These are phyloP conservation scores for Micrasema longulum DNA, from an alignment of 1,140 invertebrate species.

Conservation along the genomic window DNA sequence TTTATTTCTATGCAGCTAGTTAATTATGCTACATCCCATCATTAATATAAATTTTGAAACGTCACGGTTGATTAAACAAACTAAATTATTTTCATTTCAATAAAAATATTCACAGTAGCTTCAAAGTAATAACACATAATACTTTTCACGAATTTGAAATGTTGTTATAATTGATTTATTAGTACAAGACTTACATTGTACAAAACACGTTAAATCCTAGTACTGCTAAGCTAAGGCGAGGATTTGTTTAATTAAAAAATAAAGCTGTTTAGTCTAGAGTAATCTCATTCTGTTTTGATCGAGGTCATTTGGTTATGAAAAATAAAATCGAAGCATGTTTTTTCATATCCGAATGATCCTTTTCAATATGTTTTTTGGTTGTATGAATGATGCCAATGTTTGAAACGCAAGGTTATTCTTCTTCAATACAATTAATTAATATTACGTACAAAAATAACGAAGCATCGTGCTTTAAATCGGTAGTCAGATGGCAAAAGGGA, in stretches of 20 bases:
- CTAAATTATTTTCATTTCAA: slow-evolving; percentile 17
- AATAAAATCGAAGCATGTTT: slow-evolving; percentile 20
- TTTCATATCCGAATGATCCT: slow-evolving; percentile 12
- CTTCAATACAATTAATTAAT: slow-evolving; percentile 28
- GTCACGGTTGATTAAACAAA: slow-evolving; percentile 13
- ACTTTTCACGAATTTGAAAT: slow-evolving; percentile 35
- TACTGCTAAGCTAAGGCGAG: not conserved
- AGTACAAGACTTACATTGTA: not conserved
- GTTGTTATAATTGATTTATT: slow-evolving; percentile 33
- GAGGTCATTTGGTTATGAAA: slow-evolving; percentile 18
- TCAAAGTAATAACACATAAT: slow-evolving; percentile 1
- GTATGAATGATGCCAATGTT: slow-evolving; percentile 21
- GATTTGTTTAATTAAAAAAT: slow-evolving; percentile 35
- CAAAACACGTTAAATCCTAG: slow-evolving; percentile 16
- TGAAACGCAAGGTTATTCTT: slow-evolving; percentile 25
- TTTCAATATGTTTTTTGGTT: slow-evolving; percentile 20
- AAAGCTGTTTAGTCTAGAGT: slow-evolving; percentile 32
- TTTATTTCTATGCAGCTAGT: slow-evolving; percentile 20
- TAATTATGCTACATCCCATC: slow-evolving; percentile 18
- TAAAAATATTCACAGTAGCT: slow-evolving; percentile 13
- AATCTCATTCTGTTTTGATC: slow-evolving; percentile 21
- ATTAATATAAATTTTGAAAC: slow-evolving; percentile 15
- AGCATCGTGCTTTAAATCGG: too few species aligned
- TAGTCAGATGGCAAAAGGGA: too few species aligned
- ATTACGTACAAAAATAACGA: not conserved